A percentile compares a stretch with the other conserved stretches of the same genome.
phyloP scores from a whole-genome alignment of 2,888 invertebrate genomes.

The Drosophila histrio region DNA sequence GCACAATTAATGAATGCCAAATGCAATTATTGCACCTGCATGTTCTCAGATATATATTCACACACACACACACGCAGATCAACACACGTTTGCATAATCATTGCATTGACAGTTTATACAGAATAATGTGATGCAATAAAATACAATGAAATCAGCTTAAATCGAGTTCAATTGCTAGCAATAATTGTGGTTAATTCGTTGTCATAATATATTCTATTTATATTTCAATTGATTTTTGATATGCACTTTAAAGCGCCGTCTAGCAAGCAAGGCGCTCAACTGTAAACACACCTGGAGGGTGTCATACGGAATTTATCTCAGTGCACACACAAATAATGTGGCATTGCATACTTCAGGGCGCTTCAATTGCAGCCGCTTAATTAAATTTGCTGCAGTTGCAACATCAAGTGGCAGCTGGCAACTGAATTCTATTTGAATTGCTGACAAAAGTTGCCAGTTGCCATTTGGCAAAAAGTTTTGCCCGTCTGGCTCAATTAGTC shows the following conservation, averaged over 20 bases:
- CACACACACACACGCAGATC: neutral
- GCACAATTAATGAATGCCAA: conserved; percentile 69
- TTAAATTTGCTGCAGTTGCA: conserved; percentile 47
- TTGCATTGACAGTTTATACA: conserved; percentile 7
- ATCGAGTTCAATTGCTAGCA: conserved; percentile 37
- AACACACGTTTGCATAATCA: conserved; percentile 10
- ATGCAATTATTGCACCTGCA: conserved; percentile 74
- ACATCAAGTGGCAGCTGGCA: conserved; percentile 4
- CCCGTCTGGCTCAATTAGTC: conserved; percentile 47
- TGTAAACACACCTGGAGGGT: too few species aligned
- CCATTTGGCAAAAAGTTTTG: conserved; percentile 24
- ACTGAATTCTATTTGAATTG: conserved; percentile 41
- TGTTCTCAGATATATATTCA: conserved; percentile 20
- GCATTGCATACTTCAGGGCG: conserved; percentile 47
- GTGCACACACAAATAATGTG: conserved; percentile 12
- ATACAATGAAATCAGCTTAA: conserved; percentile 46
- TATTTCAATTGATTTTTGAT: conserved; percentile 3
- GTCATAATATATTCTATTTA: conserved; percentile 15
- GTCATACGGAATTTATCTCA: conserved; percentile 34
- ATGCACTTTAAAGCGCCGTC: neutral
- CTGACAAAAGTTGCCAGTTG: conserved; percentile 45
- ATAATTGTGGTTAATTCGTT: conserved; percentile 46
- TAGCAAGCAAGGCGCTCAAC: conserved; percentile 3
- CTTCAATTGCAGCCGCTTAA: conserved; percentile 45
- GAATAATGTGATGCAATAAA: conserved; percentile 46